phyloP scores from a whole-genome alignment of 2,888 invertebrate species.

The Sphaerophoria taeniata region DNA sequence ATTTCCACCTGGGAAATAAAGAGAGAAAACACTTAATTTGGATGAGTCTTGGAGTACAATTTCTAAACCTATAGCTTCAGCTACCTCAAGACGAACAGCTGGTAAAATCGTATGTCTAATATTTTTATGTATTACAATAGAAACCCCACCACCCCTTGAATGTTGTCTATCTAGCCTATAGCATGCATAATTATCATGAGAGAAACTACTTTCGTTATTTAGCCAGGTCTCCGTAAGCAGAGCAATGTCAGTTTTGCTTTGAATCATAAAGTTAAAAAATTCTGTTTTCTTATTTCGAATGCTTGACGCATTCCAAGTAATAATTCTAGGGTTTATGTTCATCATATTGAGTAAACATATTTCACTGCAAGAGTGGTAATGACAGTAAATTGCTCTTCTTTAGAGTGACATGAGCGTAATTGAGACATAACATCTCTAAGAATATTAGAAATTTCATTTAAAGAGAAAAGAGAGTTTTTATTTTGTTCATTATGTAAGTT shows the following conservation, averaged over 20 bases:
- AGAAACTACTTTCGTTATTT: too few relatives aligned
- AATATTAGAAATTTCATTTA: not conserved
- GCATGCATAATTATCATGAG: too few relatives aligned
- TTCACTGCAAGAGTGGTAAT: constrained; percentile 18
- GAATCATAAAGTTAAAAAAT: not conserved
- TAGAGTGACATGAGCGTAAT: constrained; percentile 11
- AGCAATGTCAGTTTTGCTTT: not conserved
- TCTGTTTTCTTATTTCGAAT: constrained; percentile 20
- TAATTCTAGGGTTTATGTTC: not conserved
- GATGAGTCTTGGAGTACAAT: not conserved
- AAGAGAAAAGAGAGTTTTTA: too few relatives aligned
- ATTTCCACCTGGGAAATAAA: constrained; percentile 11
- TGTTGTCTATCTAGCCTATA: too few relatives aligned
- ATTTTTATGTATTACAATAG: not conserved
- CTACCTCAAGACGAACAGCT: constrained; percentile 4
- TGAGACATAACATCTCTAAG: constrained; percentile 16
- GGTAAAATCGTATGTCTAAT: not conserved
- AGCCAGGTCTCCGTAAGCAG: too few relatives aligned
- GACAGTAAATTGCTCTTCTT: constrained; percentile 13
- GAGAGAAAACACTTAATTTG: not conserved
- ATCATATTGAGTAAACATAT: constrained; percentile 13
- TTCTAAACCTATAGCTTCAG: not conserved
- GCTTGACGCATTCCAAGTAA: constrained; percentile 10
- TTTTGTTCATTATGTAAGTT: not conserved
- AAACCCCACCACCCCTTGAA: not conserved